Conservation (phyloP, 2,113 vertebrate genomes). For the Leiothrix lutea region DNA sequence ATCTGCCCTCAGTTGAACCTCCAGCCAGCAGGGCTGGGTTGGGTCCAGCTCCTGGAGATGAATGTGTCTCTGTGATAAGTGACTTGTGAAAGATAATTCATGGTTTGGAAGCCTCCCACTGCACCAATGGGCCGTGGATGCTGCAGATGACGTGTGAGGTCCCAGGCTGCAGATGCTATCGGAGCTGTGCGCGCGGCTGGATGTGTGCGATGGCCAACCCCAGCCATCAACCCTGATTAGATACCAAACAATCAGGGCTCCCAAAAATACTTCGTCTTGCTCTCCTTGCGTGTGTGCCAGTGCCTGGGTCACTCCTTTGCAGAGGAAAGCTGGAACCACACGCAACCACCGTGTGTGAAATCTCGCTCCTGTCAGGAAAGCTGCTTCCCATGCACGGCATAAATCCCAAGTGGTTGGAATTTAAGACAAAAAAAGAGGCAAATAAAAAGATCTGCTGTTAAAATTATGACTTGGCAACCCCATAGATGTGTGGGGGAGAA, state of each 20-base stretch:
- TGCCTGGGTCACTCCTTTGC: not conserved
- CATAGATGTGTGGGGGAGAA: not conserved
- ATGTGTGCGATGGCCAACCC: not conserved
- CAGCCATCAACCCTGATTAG: not conserved
- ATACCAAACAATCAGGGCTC: not conserved
- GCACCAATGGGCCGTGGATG: fast-evolving
- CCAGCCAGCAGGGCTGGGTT: not conserved
- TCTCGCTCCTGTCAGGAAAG: not conserved
- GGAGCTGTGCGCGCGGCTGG: not conserved
- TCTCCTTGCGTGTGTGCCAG: not conserved
- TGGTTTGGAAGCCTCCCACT: not conserved
- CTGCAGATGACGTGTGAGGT: constrained; percentile 10
- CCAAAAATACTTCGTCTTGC: not conserved
- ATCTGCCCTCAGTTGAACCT: not conserved
- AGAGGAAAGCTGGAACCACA: not conserved
- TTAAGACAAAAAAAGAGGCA: not conserved
- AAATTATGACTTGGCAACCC: constrained; percentile 44
- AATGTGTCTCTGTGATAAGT: not conserved
- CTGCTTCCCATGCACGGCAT: not conserved
- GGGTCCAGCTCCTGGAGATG: not conserved
- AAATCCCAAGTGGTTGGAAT: not conserved
- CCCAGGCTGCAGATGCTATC: constrained; percentile 13
- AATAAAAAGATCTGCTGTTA: constrained; percentile 35
- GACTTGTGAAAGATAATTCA: constrained; percentile 1
- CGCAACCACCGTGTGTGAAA: not conserved